These are phyloP conservation scores for Homalodisca vitripennis DNA, from an alignment of 1,140 invertebrate species.

Conservation along the genomic window DNA sequence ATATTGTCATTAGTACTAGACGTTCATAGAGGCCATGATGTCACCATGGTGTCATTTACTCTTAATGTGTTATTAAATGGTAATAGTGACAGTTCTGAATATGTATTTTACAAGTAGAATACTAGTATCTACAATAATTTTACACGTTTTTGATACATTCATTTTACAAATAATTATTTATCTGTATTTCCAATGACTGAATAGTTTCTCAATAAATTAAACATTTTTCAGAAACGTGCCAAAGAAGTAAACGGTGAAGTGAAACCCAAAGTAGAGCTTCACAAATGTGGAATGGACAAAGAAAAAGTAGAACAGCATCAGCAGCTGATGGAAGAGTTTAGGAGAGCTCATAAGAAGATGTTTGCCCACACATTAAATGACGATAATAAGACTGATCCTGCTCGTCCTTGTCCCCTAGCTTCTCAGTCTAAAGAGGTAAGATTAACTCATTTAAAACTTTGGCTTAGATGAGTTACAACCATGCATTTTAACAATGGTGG, in stretches of 20 bases:
- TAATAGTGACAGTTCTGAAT: no score
- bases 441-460: no score
- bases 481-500: no score
- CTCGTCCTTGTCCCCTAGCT: background rate
- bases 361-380: constrained; percentile 54
- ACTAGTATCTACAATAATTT: constrained; percentile 10
- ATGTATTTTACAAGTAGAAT: background rate
- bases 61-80: no score
- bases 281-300: constrained; percentile 49
- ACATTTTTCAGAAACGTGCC: constrained; percentile 45
- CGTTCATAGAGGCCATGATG: no score
- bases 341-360: constrained; percentile 80
- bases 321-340: constrained; percentile 85
- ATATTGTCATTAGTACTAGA: no score
- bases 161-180: background rate
- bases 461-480: no score
- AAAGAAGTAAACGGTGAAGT: constrained; percentile 22
- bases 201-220: no score
- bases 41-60: no score
- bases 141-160: background rate
- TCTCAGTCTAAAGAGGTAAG: constrained; percentile 23
- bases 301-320: constrained; percentile 65
- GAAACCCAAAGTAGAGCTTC: constrained; percentile 45
- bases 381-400: constrained; percentile 19
- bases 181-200: background rate